Evolutionary conservation across 1,140 invertebrate species (phyloP).

Genomic region (Sminthurides bifidus): DNA sequence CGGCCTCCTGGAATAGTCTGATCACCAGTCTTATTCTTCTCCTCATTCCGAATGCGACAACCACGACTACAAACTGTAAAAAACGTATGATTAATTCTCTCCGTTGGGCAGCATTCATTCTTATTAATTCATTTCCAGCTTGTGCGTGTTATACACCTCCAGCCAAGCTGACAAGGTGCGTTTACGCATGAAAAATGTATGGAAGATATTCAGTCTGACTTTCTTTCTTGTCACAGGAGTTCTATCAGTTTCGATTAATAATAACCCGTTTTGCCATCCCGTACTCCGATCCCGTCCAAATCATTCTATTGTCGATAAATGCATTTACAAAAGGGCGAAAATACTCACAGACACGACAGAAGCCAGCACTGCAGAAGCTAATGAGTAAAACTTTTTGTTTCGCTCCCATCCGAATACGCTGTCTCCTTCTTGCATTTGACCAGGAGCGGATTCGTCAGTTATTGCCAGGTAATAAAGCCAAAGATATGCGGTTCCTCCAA

Average conservation of each 20-base stretch:
- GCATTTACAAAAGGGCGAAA: background rate
- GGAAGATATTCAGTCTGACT: too few relatives aligned
- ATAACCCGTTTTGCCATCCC: too few relatives aligned
- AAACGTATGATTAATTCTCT: too few relatives aligned
- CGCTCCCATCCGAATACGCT: constrained; percentile 28
- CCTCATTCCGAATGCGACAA: constrained; percentile 59
- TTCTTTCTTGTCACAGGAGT: too few relatives aligned
- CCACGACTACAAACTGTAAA: constrained; percentile 45
- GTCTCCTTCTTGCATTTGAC: background rate
- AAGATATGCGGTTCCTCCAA: constrained; percentile 49
- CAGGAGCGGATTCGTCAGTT: constrained; percentile 10
- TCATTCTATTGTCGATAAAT: constrained; percentile 7
- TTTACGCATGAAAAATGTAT: too few relatives aligned
- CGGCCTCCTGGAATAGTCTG: constrained; percentile 60
- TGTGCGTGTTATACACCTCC: too few relatives aligned
- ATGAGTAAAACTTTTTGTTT: constrained; percentile 36
- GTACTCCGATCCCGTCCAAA: too few relatives aligned
- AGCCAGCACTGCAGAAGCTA: constrained; percentile 46
- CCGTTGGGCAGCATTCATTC: too few relatives aligned
- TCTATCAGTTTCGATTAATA: too few relatives aligned
- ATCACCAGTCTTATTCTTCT: constrained; percentile 57
- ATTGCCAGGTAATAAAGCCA: constrained; percentile 45
- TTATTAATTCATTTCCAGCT: too few relatives aligned
- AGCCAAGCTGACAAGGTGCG: too few relatives aligned
- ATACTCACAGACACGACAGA: constrained; percentile 47